A percentile compares a stretch with the other conserved stretches of the same genome.
Evolutionary conservation across 2,888 invertebrate species (phyloP).

Genomic region (Odontomyia ornata): DNA sequence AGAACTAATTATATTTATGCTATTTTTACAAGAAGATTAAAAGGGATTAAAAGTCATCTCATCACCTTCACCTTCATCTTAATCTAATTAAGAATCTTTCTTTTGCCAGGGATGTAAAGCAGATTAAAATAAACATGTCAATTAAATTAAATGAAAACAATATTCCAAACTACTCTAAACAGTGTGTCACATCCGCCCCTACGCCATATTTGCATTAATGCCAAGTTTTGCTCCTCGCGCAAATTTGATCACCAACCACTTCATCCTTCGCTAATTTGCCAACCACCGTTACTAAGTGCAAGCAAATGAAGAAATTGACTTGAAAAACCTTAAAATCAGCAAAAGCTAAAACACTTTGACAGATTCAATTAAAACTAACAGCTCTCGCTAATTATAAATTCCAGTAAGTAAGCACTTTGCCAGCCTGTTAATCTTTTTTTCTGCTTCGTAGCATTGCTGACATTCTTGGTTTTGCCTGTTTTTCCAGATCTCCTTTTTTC

Average conservation of each 20-base stretch:
- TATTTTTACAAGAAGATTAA: too few relatives aligned
- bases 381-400: slow-evolving; percentile 41
- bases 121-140: too few relatives aligned
- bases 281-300: slow-evolving; percentile 9
- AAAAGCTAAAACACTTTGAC: slow-evolving; percentile 38
- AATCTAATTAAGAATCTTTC: too few relatives aligned
- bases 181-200: too few relatives aligned
- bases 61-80: too few relatives aligned
- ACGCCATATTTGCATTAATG: too few relatives aligned
- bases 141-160: too few relatives aligned
- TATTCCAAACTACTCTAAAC: too few relatives aligned
- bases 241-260: slow-evolving; percentile 12
- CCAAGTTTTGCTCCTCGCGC: background rate
- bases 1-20: too few relatives aligned
- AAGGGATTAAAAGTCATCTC: too few relatives aligned
- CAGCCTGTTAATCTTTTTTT: slow-evolving; percentile 29
- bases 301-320: slow-evolving; percentile 34
- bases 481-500: slow-evolving; percentile 6
- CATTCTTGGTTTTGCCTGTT: background rate
- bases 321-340: slow-evolving; percentile 36
- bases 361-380: slow-evolving; percentile 41
- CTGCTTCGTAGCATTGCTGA: background rate
- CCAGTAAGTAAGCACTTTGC: slow-evolving; percentile 39
- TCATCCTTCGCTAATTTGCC: slow-evolving; percentile 26
- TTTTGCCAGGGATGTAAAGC: too few relatives aligned